Evolutionary conservation across 2,888 invertebrate species (phyloP).

Genomic region (Amphipoea lucens): DNA sequence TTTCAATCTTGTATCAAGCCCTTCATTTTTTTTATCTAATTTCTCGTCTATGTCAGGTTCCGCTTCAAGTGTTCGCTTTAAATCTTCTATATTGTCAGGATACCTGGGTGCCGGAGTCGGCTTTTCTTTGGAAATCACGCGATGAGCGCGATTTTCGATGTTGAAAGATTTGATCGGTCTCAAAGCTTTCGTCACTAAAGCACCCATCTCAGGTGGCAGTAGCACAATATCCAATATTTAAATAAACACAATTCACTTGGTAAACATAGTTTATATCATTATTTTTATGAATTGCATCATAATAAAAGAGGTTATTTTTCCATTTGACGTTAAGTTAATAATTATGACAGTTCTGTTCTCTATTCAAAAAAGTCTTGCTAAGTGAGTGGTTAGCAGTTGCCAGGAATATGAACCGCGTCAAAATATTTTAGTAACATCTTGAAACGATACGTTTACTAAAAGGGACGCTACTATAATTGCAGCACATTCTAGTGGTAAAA

Average conservation of each 20-base stretch:
- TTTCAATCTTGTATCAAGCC: conserved; percentile 92
- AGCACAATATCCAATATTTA: conserved; percentile 67
- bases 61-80: conserved; percentile 91
- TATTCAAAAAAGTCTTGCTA: conserved; percentile 57
- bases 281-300: conserved; percentile 53
- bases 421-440: background rate
- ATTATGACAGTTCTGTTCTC: conserved; percentile 55
- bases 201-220: conserved; percentile 92
- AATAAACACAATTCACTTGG: conserved; percentile 51
- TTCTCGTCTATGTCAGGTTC: conserved; percentile 91
- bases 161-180: conserved; percentile 93
- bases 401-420: background rate
- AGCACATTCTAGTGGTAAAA: background rate
- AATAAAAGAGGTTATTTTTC: conserved; percentile 71
- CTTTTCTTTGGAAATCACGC: conserved; percentile 92
- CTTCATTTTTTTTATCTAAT: conserved; percentile 91
- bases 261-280: conserved; percentile 64
- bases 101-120: conserved; percentile 93
- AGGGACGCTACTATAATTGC: conserved; percentile 7
- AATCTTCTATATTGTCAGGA: conserved; percentile 90
- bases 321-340: conserved; percentile 32
- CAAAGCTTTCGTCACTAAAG: conserved; percentile 90
- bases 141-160: conserved; percentile 94
- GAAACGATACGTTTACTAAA: conserved; percentile 5
- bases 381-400: conserved; percentile 8